Percentiles rank a stretch among this genome's conserved stretches.
Conservation (phyloP, 1,140 invertebrate species). For the Cotesia vestalis region DNA sequence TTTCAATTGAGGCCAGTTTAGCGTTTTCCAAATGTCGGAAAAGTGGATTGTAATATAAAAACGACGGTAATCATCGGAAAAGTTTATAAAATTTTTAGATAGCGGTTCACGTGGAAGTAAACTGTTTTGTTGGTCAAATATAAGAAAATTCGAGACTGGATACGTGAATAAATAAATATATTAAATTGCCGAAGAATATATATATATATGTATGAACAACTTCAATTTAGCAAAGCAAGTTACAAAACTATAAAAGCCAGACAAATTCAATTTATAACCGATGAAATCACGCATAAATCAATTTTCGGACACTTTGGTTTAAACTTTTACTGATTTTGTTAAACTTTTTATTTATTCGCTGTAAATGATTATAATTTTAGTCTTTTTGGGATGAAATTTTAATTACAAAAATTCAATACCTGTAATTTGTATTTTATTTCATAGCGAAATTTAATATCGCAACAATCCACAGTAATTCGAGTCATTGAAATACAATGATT, state of each 20-base stretch:
- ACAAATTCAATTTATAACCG: slow-evolving; percentile 33
- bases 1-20: slow-evolving; percentile 34
- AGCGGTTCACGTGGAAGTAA: slow-evolving; percentile 10
- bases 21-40: slow-evolving; percentile 28
- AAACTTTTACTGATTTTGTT: neutral
- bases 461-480: too few species aligned
- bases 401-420: too few species aligned
- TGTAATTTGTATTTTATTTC: too few species aligned
- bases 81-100: slow-evolving; percentile 21
- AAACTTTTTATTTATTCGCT: neutral
- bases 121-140: neutral
- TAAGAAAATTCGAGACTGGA: neutral
- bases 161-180: neutral
- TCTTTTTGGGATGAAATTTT: neutral
- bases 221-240: slow-evolving; percentile 23
- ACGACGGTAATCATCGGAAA: neutral
- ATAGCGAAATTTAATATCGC: too few species aligned
- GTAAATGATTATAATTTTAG: neutral
- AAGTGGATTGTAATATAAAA: slow-evolving; percentile 14
- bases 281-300: slow-evolving; percentile 23
- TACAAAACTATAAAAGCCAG: slow-evolving; percentile 24
- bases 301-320: slow-evolving; percentile 16
- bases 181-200: neutral
- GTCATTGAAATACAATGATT: too few species aligned
- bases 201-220: neutral